A percentile compares a stretch with the other conserved stretches of the same genome.
phyloP scores from a whole-genome alignment of 2,888 invertebrate species.

The Ochlodes sylvanus region DNA sequence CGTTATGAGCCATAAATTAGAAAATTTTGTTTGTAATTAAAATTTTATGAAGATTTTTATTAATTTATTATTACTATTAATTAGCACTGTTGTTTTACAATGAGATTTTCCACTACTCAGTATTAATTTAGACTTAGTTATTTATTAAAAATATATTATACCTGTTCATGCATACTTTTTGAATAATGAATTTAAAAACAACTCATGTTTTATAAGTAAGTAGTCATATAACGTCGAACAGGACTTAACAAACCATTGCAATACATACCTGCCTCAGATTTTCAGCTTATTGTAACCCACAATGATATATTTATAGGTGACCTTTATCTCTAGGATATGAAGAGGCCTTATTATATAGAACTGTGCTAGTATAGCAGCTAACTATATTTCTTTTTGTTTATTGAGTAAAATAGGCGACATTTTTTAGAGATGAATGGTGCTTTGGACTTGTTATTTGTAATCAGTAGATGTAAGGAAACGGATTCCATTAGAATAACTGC shows the following conservation, averaged over 20 bases:
- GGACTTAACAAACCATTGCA: neutral
- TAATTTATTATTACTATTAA: constrained; percentile 7
- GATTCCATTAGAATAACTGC: constrained; percentile 15
- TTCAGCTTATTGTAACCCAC: neutral
- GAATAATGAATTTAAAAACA: neutral
- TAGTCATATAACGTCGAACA: neutral
- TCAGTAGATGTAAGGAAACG: constrained; percentile 26
- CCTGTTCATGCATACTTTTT: neutral
- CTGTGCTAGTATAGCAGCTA: constrained; percentile 1
- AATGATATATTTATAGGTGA: neutral
- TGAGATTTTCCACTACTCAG: constrained; percentile 9
- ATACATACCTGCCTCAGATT: neutral
- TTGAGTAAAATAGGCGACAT: constrained; percentile 15
- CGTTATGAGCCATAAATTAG: neutral
- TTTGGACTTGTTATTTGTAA: constrained; percentile 33
- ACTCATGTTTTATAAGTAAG: too few species aligned
- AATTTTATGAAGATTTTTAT: constrained; percentile 1
- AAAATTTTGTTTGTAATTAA: neutral
- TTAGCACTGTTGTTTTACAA: neutral
- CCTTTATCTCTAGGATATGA: neutral
- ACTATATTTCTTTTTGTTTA: neutral
- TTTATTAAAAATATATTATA: neutral
- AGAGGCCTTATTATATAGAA: neutral
- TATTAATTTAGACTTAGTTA: constrained; percentile 23
- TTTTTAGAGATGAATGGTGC: constrained; percentile 42